A percentile compares a stretch with the other conserved stretches of the same genome.
phyloP scores from a whole-genome alignment of 2,888 invertebrate genomes.

The Sclerodermus sp. region DNA sequence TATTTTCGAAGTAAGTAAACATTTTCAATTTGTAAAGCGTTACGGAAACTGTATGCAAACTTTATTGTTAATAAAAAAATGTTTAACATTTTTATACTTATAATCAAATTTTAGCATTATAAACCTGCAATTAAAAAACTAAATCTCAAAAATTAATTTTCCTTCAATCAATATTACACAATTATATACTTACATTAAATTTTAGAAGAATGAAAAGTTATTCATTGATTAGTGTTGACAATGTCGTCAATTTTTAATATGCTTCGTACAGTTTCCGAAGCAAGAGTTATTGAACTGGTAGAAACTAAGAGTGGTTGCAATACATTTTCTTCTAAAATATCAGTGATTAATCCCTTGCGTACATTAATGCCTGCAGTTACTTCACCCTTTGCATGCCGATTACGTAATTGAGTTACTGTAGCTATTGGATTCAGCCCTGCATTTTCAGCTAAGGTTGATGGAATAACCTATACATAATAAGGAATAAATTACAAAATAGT shows the following conservation, averaged over 20 bases:
- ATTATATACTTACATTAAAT: background rate
- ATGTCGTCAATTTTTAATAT: constrained; percentile 99
- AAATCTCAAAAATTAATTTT: no score
- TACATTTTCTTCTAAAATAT: constrained; percentile 96
- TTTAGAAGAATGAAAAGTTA: background rate
- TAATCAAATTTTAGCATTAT: no score
- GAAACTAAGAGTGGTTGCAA: constrained; percentile 97
- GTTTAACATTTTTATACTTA: no score
- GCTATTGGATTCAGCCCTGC: constrained; percentile 90
- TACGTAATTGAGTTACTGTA: constrained; percentile 95
- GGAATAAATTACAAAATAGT: no score
- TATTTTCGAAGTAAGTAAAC: no score
- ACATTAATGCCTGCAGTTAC: constrained; percentile 94
- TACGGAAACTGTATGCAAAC: no score
- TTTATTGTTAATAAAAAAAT: no score
- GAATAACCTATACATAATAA: constrained; percentile 66
- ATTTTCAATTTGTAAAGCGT: no score
- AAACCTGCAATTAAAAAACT: no score
- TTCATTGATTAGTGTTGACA: constrained; percentile 67
- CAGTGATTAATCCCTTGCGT: constrained; percentile 92
- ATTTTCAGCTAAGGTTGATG: constrained; percentile 89
- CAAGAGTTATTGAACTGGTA: constrained; percentile 87
- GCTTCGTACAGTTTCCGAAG: constrained; percentile 95
- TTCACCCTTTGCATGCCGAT: constrained; percentile 87
- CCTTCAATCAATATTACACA: no score